Evolutionary conservation across 2,888 invertebrate genomes (phyloP), one percentile per base, ranked within the genome.

Genomic region (Stictocephala bisonia): DNA sequence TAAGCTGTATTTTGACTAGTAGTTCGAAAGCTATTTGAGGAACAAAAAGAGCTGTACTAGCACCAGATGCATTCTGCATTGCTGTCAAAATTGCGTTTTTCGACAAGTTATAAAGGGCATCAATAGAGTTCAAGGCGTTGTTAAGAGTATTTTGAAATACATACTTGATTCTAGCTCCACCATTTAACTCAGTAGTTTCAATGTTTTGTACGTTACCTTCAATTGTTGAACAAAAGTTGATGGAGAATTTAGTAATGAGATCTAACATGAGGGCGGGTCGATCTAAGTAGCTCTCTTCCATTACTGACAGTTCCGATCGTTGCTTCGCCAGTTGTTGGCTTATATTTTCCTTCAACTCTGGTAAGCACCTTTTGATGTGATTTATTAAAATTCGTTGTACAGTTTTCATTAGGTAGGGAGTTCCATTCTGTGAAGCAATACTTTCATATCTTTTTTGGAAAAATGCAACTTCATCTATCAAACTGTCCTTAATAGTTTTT

Each of bases 141-240:
- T 87, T 87, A 82, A 90, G 90, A 1, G 88, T 88, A 80, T 89
- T 89, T 80, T 90, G 89, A 82, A 90, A 90, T 76, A 90, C 90
- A 81, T 89, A 90, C 79, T 88, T 88, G 73, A 90, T 90, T 79
- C 88, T 85, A 71, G 87, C 89, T 78, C 88, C 90, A 74, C 88
- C 90, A 82, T 86, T 87, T 79, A 82, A 85, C 79, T 72, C 82
- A 79, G 7, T 79, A 78, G 66, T 90, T 81, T 90, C 89, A 76
- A 90, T 89, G 79, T 89, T 88, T 74, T 86, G 85, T 1, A 88
- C 85, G 26, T 88, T 89, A 44, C 90, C 90, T 79, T 89, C 89
- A 76, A 90, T 89, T 1, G 89, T 89, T 44, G 86, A 85, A 77
- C 88, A 88, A 81, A 90, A 90, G 11, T 88, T 86, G 13, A 88